Conservation (phyloP, 1,140 invertebrate species). For the Notospermus geniculatus region DNA sequence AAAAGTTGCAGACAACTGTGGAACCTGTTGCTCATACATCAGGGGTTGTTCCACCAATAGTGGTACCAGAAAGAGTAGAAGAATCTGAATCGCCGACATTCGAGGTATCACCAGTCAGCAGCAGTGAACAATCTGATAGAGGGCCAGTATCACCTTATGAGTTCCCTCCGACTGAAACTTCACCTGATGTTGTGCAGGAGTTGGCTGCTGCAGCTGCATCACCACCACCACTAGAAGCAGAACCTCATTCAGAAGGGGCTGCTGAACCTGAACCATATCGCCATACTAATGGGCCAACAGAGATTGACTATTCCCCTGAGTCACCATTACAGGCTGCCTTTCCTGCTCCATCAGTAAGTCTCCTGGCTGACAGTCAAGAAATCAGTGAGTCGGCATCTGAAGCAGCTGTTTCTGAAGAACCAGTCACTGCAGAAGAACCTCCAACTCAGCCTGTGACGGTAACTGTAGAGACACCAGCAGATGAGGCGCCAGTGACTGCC, state of each 20-base stretch:
- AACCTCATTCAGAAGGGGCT: background rate
- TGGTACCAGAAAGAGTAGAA: background rate
- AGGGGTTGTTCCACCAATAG: background rate
- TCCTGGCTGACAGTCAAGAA: background rate
- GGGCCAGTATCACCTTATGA: conserved; percentile 32
- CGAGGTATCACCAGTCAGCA: conserved; percentile 37
- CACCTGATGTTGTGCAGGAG: background rate
- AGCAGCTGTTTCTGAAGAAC: conserved; percentile 10
- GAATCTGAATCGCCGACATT: conserved; percentile 26
- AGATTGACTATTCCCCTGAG: conserved; percentile 60
- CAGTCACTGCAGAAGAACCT: conserved; percentile 6
- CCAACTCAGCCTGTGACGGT: background rate
- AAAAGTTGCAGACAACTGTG: conserved; percentile 17
- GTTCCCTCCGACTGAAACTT: conserved; percentile 10
- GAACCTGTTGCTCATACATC: conserved; percentile 9
- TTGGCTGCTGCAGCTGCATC: background rate
- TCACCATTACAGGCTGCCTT: conserved; percentile 17
- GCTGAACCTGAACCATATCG: conserved; percentile 10
- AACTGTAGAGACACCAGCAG: background rate
- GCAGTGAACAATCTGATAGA: conserved; percentile 43
- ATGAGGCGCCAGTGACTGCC: conserved; percentile 15
- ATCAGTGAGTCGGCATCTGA: too few species aligned
- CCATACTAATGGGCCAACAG: conserved; percentile 61
- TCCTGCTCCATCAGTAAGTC: background rate
- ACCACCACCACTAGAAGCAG: background rate